phyloP scores from a whole-genome alignment of 1,140 invertebrate genomes.

The Eumeta japonica region DNA sequence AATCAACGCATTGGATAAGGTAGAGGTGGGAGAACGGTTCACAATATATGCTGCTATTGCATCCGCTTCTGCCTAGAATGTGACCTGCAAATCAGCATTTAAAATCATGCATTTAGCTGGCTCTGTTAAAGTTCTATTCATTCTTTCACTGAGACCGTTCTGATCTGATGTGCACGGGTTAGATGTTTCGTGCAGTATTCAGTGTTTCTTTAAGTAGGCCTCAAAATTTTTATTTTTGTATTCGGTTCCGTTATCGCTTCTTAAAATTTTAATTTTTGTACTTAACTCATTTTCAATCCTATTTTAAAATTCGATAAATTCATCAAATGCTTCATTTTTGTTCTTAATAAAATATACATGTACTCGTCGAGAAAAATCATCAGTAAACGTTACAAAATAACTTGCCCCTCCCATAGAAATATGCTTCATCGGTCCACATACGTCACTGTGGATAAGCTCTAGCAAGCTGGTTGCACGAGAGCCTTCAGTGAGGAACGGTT shows the following conservation, averaged over 20 bases:
- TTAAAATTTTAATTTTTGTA: conserved; percentile 20
- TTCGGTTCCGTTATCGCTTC: conserved; percentile 17
- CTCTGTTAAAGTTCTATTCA: too few relatives aligned
- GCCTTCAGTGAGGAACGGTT: conserved; percentile 22
- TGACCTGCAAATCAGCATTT: too few relatives aligned
- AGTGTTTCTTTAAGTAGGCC: too few relatives aligned
- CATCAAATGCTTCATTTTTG: too few relatives aligned
- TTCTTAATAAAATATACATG: conserved; percentile 39
- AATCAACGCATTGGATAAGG: too few relatives aligned
- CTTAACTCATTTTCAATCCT: conserved; percentile 13
- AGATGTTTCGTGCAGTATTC: conserved; percentile 17
- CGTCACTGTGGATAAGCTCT: too few relatives aligned
- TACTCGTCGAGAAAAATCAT: conserved; percentile 27
- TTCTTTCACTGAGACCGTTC: conserved; percentile 23
- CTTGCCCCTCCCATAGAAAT: conserved; percentile 22
- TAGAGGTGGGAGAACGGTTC: conserved; percentile 18
- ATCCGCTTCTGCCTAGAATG: too few relatives aligned
- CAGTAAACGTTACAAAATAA: conserved; percentile 44
- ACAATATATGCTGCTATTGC: conserved; percentile 24
- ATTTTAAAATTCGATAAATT: conserved; percentile 11
- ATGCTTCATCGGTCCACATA: too few relatives aligned
- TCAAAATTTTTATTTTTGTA: conserved; percentile 14
- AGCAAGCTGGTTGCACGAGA: too few relatives aligned
- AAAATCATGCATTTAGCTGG: conserved; percentile 12
- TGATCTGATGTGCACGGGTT: conserved; percentile 23